A percentile compares a stretch with the other conserved stretches of the same genome.
Evolutionary conservation across 92 coral and sea anemone species (phyloP).

Genomic region (Palythoa caribaeorum): DNA sequence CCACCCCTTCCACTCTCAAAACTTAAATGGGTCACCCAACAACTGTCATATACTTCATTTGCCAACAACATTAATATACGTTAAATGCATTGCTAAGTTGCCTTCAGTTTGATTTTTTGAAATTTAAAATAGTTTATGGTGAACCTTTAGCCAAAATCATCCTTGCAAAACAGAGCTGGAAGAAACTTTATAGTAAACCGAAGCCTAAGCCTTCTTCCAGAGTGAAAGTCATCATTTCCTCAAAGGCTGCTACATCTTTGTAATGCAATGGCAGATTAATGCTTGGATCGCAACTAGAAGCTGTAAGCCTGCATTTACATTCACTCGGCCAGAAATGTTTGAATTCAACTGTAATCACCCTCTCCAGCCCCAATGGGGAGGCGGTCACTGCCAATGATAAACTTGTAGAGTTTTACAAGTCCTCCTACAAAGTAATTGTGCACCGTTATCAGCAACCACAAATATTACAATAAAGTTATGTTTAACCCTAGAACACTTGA

Average conservation of each 20-base stretch:
- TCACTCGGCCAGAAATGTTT: slow-evolving; percentile 42
- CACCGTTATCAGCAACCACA: slow-evolving; percentile 21
- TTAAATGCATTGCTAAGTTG: slow-evolving; percentile 12
- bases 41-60: slow-evolving; percentile 10
- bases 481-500: slow-evolving; percentile 33
- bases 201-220: slow-evolving; percentile 57
- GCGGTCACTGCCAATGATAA: slow-evolving; percentile 47
- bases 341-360: slow-evolving; percentile 47
- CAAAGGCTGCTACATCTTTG: slow-evolving; percentile 34
- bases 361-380: slow-evolving; percentile 44
- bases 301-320: slow-evolving; percentile 70
- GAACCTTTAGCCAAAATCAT: slow-evolving; percentile 25
- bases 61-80: slow-evolving; percentile 2
- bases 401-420: slow-evolving; percentile 53
- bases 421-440: slow-evolving; percentile 43
- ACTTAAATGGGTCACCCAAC: slow-evolving; percentile 7
- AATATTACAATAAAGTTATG: slow-evolving; percentile 20
- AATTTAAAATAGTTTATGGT: slow-evolving; percentile 20
- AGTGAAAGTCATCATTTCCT: slow-evolving; percentile 55
- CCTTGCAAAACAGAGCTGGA: slow-evolving; percentile 27
- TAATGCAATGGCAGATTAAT: slow-evolving; percentile 67
- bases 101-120: slow-evolving; percentile 10
- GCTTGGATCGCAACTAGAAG: slow-evolving; percentile 66
- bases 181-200: slow-evolving; percentile 50
- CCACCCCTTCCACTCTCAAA: slow-evolving; percentile 13